Conservation (phyloP, 2,113 vertebrate genomes). For the Leptocoma aspasia region DNA sequence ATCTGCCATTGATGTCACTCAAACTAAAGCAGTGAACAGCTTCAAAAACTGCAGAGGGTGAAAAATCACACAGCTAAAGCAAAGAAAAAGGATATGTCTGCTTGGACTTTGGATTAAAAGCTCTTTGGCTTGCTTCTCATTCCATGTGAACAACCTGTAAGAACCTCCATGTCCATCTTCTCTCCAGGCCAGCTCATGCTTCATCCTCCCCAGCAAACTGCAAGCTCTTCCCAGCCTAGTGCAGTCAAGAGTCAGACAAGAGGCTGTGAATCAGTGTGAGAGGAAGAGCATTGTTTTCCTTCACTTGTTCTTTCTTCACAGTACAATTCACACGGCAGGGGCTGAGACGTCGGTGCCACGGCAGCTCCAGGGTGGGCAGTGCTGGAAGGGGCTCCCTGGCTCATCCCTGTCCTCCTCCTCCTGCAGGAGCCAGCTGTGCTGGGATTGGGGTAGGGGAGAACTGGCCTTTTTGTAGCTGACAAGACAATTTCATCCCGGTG, state of each 20-base stretch:
- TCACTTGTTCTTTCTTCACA: not conserved
- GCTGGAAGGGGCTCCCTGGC: fast-evolving
- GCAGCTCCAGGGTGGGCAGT: fast-evolving
- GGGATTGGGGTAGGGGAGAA: not conserved
- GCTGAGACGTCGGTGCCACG: fast-evolving
- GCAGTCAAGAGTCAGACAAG: not conserved
- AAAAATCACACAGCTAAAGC: not conserved
- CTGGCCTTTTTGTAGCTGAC: conserved; percentile 26
- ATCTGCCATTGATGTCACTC: not conserved
- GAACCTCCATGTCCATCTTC: not conserved
- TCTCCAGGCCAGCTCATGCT: fast-evolving
- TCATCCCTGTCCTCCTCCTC: not conserved
- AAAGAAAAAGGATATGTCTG: not conserved
- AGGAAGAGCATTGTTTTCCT: not conserved
- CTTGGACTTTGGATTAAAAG: not conserved
- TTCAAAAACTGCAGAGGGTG: not conserved
- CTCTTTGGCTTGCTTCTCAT: not conserved
- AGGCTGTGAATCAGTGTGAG: not conserved
- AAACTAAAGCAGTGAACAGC: not conserved
- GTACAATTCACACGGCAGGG: fast-evolving
- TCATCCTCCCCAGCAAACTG: not conserved
- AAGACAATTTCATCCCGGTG: not conserved
- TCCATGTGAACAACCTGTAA: not conserved
- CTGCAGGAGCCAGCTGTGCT: not conserved
- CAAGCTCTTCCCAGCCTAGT: not conserved